A percentile compares a stretch with the other conserved stretches of the same genome.
These are phyloP conservation scores for Apeltes quadracus DNA, from an alignment of 2,113 vertebrate species.

Conservation along the genomic window DNA sequence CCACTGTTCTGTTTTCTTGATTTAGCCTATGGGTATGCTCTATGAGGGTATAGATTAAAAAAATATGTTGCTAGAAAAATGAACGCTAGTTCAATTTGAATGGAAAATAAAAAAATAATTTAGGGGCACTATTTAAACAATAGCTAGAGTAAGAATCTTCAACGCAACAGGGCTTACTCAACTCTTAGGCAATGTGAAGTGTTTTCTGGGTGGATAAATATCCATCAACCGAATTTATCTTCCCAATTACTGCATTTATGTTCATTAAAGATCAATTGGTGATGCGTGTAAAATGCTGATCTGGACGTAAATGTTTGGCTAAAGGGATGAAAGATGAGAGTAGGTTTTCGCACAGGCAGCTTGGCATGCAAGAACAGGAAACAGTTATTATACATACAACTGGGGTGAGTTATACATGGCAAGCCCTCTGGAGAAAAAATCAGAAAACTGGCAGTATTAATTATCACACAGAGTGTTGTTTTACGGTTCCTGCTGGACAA, in stretches of 20 bases:
- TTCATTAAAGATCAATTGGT: constrained; percentile 65
- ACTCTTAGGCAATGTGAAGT: constrained; percentile 19
- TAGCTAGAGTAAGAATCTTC: constrained; percentile 7
- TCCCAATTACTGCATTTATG: constrained; percentile 54
- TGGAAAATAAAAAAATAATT: not conserved
- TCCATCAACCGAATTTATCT: constrained; percentile 28
- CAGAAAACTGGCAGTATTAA: constrained; percentile 81
- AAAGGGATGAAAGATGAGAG: constrained; percentile 79
- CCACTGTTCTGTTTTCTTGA: constrained; percentile 64
- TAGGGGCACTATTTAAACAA: constrained; percentile 29
- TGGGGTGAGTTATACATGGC: constrained; percentile 83
- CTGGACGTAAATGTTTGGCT: constrained; percentile 70
- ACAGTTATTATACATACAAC: constrained; percentile 84
- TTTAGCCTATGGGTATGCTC: constrained; percentile 44
- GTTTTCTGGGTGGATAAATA: constrained; percentile 21
- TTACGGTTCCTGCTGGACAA: constrained; percentile 56
- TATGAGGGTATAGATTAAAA: constrained; percentile 27
- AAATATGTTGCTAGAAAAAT: constrained; percentile 3
- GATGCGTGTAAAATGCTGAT: constrained; percentile 80
- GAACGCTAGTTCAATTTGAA: not conserved
- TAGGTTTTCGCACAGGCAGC: constrained; percentile 80
- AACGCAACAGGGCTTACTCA: constrained; percentile 29
- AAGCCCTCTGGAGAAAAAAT: constrained; percentile 81
- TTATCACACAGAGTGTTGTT: constrained; percentile 66
- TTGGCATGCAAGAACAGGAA: constrained; percentile 82